A percentile compares a stretch with the other conserved stretches of the same genome.
These are phyloP conservation scores for Ptyas mucosa DNA, from an alignment of 2,113 vertebrate species.

Conservation along the genomic window DNA sequence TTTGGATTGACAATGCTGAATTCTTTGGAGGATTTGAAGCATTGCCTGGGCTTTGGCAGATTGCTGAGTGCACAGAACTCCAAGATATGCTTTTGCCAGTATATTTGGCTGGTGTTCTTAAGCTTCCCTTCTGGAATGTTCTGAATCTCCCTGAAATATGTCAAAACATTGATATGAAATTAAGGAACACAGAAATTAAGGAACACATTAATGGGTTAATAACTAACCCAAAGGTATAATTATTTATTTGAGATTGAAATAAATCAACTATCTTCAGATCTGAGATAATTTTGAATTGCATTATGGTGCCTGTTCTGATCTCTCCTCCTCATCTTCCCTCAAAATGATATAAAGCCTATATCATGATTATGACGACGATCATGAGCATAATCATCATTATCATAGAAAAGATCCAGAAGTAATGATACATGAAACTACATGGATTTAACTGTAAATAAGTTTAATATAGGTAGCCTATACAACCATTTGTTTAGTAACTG, in stretches of 20 bases:
- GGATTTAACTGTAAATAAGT: background rate
- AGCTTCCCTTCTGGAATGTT: background rate
- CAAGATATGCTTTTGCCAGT: background rate
- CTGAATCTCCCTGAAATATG: fast-evolving
- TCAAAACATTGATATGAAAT: background rate
- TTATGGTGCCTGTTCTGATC: background rate
- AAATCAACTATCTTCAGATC: fast-evolving
- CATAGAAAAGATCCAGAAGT: background rate
- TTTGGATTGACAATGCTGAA: background rate
- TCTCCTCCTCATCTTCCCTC: no score
- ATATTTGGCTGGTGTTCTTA: background rate
- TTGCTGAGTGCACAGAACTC: background rate
- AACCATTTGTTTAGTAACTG: background rate
- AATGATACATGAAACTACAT: background rate
- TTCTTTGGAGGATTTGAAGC: constrained; percentile 5
- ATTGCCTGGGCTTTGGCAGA: background rate
- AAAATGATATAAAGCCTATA: background rate
- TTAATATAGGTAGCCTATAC: background rate
- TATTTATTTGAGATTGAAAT: background rate
- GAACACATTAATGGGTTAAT: background rate
- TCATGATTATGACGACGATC: background rate
- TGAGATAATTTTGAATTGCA: background rate
- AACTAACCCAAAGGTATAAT: background rate
- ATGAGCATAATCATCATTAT: background rate
- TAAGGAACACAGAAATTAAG: background rate